Evolutionary conservation across 1,140 invertebrate species (phyloP).

Genomic region (Xylocopa sonorina): DNA sequence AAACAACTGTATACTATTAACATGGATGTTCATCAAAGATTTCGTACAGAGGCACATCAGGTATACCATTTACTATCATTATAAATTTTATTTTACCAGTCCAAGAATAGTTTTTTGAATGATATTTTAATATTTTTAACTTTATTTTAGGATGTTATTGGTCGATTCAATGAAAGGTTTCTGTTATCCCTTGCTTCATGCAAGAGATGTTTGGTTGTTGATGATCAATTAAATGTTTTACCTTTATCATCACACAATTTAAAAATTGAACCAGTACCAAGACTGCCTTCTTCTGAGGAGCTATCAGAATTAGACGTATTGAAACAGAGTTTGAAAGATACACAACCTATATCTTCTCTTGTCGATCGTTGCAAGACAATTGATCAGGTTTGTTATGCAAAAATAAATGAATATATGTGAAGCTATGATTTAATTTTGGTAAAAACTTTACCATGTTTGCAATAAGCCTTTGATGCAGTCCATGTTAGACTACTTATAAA

Average conservation of each 20-base stretch:
- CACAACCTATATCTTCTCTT: conserved; percentile 95
- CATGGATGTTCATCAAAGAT: conserved; percentile 99
- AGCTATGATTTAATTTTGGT: too few species aligned
- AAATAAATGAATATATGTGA: background rate
- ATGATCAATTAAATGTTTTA: conserved; percentile 96
- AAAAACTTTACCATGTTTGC: too few species aligned
- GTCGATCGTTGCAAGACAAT: conserved; percentile 95
- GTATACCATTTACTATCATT: conserved; percentile 44
- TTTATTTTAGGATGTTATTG: conserved; percentile 87
- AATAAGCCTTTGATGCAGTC: too few species aligned
- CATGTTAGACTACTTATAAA: too few species aligned
- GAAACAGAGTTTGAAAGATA: conserved; percentile 91
- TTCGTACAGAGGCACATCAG: conserved; percentile 96
- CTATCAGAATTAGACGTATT: conserved; percentile 86
- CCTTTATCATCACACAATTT: conserved; percentile 95
- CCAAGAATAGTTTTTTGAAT: background rate
- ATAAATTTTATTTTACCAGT: background rate
- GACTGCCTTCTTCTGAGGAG: conserved; percentile 76
- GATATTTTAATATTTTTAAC: conserved; percentile 15
- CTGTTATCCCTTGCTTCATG: conserved; percentile 95
- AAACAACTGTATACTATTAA: conserved; percentile 97
- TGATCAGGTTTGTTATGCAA: conserved; percentile 88
- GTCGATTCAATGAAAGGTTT: conserved; percentile 98
- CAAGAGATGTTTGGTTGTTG: conserved; percentile 93
- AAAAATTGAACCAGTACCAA: conserved; percentile 88